Conservation (phyloP, 2,888 invertebrate species). For the Ophioninae sp. region DNA sequence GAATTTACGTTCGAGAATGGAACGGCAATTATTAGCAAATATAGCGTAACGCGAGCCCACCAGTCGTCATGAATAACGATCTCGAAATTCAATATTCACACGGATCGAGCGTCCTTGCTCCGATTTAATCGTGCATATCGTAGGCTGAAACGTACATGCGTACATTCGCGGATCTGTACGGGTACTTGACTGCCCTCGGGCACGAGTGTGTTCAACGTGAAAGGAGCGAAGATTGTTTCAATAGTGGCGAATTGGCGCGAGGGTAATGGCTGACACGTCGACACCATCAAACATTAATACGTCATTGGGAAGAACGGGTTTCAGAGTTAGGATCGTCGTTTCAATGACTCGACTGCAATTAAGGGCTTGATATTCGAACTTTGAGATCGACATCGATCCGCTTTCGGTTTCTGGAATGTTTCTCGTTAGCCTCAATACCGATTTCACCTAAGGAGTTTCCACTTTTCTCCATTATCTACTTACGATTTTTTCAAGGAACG, state of each 20-base stretch:
- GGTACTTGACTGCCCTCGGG: neutral
- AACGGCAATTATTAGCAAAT: slow-evolving; percentile 47
- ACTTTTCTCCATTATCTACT: neutral
- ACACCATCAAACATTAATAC: slow-evolving; percentile 32
- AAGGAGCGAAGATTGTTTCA: slow-evolving; percentile 48
- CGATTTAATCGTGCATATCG: slow-evolving; percentile 51
- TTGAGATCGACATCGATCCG: slow-evolving; percentile 42
- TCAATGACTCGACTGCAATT: slow-evolving; percentile 51
- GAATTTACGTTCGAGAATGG: slow-evolving; percentile 19
- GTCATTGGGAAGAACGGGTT: slow-evolving; percentile 18
- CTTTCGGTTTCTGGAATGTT: neutral
- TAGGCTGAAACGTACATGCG: slow-evolving; percentile 6
- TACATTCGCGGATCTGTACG: neutral
- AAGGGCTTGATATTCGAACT: slow-evolving; percentile 45
- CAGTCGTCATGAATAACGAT: slow-evolving; percentile 49
- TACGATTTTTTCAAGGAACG: neutral
- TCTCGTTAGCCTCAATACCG: neutral
- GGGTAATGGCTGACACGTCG: slow-evolving; percentile 30
- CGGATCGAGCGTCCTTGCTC: slow-evolving; percentile 54
- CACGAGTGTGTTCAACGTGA: slow-evolving; percentile 34
- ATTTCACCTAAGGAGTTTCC: neutral
- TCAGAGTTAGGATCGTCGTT: slow-evolving; percentile 27
- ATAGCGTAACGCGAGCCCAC: slow-evolving; percentile 23
- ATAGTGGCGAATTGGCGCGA: slow-evolving; percentile 44
- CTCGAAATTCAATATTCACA: slow-evolving; percentile 56